phyloP scores from a whole-genome alignment of 2,797 vertebrate genomes.

The Anabacerthia variegaticeps region DNA sequence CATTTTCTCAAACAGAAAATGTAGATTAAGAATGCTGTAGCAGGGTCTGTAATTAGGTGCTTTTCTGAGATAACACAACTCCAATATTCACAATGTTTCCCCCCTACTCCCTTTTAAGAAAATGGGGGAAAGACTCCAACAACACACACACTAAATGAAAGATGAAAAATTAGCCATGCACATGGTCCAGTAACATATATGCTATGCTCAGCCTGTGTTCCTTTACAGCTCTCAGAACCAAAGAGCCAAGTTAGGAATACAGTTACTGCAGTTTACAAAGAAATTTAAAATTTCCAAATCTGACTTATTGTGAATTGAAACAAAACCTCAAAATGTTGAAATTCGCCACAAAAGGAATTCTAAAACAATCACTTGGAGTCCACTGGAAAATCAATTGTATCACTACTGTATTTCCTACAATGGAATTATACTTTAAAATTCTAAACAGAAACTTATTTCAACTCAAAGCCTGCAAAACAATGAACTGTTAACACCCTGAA shows the following conservation, averaged over 20 bases:
- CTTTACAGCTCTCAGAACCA: background rate
- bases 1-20: background rate
- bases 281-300: background rate
- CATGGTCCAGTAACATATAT: background rate
- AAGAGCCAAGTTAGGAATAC: background rate
- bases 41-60: background rate
- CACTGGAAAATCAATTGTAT: background rate
- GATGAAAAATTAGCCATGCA: background rate
- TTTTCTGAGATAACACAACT: background rate
- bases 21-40: background rate
- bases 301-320: background rate
- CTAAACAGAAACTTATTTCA: background rate
- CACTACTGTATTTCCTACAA: background rate
- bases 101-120: background rate
- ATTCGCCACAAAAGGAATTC: background rate
- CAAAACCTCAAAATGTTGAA: background rate
- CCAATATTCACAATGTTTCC: background rate
- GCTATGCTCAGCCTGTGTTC: background rate
- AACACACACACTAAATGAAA: background rate
- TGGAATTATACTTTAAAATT: background rate
- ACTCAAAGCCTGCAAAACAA: background rate
- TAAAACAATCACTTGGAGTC: background rate
- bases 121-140: background rate
- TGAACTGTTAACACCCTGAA: background rate
- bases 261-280: background rate